Evolutionary conservation across 2,113 vertebrate genomes (phyloP), one percentile per base, ranked within the genome.

Genomic region (Pluvianellus socialis): DNA sequence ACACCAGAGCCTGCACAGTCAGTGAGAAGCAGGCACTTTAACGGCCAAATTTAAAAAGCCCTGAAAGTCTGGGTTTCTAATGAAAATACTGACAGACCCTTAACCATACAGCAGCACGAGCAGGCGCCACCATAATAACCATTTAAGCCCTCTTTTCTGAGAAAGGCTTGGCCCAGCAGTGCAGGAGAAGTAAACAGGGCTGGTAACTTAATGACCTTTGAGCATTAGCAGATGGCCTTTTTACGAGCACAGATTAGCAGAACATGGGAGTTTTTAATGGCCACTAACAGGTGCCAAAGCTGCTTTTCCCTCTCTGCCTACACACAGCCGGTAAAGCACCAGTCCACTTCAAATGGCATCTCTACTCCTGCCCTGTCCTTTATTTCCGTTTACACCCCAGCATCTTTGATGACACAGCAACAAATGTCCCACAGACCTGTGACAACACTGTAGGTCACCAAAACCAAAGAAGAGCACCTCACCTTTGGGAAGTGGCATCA

Each of bases 191-290:
- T 97, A 98, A 98, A 98, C 93, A 98, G 8, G 96, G 58, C 95
- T 97, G 97, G 97, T 98, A 98, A 96, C 97, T 97, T 98, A 98
- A 98, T 98, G 98, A 98, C 98, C 98, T 98, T 98, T 97, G 98
- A 98, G 97, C 97, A 98, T 98, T 97, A 98, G 96, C 98, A 98
- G 98, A 98, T 98, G 98, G 98, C 98, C 98, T 98, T 98, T 98
- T 98, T 97, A 98, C 3, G 93, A 98, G 97, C 98, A 92, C 92
- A 98, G 97, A 98, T 98, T 98, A 98, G 96, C 91, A 93, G 96
- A 97, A 97, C 98, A 97, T 56, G 95, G 94, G 88, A 90, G 79
- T 93, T 97, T 97, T 98, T 98, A 98, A 98, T 97, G 94, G 94
- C 95, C 88, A 45, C 86, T 97, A 98, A 95, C 97, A 98, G 98